Conservation (phyloP, 2,888 invertebrate species). For the Epinotia ramella region DNA sequence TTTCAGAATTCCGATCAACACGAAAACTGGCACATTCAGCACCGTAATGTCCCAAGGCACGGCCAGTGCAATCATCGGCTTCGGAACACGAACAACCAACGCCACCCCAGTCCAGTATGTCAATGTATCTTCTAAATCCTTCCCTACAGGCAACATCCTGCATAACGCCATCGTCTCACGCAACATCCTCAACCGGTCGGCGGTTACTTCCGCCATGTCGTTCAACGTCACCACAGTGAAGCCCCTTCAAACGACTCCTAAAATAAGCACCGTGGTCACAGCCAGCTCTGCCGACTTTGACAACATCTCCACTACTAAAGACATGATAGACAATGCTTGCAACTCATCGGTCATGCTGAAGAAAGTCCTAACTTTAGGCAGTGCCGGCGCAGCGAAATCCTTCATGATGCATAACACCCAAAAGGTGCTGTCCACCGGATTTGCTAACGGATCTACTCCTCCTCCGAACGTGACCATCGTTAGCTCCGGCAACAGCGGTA, state of each 20-base stretch:
- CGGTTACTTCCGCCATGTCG: conserved; percentile 68
- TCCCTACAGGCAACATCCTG: conserved; percentile 81
- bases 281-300: conserved; percentile 71
- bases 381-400: conserved; percentile 76
- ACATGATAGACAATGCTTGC: conserved; percentile 82
- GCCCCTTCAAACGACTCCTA: conserved; percentile 70
- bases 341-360: conserved; percentile 83
- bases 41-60: conserved; percentile 83
- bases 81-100: conserved; percentile 75
- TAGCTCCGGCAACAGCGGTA: conserved; percentile 71
- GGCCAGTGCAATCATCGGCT: conserved; percentile 78
- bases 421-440: conserved; percentile 78
- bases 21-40: conserved; percentile 77
- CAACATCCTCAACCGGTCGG: conserved; percentile 74
- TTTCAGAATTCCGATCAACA: conserved; percentile 75
- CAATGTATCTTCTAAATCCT: conserved; percentile 79
- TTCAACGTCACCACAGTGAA: conserved; percentile 74
- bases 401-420: conserved; percentile 84
- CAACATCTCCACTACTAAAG: conserved; percentile 78
- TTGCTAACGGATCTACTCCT: conserved; percentile 75
- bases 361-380: conserved; percentile 80
- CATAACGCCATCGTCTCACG: conserved; percentile 82
- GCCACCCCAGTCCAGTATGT: conserved; percentile 77
- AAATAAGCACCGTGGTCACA: conserved; percentile 69
- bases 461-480: conserved; percentile 82